phyloP scores from a whole-genome alignment of 2,113 vertebrate species.

The Epinephelus cyanopodus region DNA sequence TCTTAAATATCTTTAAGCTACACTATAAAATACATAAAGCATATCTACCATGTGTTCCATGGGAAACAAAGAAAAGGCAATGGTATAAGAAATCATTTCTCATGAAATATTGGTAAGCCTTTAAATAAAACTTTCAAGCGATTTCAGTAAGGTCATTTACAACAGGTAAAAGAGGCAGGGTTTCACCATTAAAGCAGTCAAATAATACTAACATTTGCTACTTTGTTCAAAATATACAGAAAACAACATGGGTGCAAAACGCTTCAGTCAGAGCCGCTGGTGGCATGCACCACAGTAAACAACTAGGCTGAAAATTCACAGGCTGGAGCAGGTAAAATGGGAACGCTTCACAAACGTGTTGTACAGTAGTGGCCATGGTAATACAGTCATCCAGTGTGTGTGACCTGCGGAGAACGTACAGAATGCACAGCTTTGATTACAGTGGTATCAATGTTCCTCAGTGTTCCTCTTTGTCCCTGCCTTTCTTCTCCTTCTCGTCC shows the following conservation, averaged over 20 bases:
- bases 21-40: slow-evolving; percentile 64
- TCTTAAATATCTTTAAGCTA: slow-evolving; percentile 59
- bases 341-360: slow-evolving; percentile 67
- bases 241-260: slow-evolving; percentile 83
- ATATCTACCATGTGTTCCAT: slow-evolving; percentile 78
- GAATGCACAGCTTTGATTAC: slow-evolving; percentile 47
- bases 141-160: slow-evolving; percentile 68
- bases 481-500: slow-evolving; percentile 96
- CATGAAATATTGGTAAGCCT: slow-evolving; percentile 66
- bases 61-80: slow-evolving; percentile 82
- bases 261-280: slow-evolving; percentile 78
- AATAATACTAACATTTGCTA: slow-evolving; percentile 79
- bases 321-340: slow-evolving; percentile 46
- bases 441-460: slow-evolving; percentile 88
- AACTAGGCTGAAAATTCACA: slow-evolving; percentile 81
- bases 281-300: slow-evolving; percentile 86
- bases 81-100: slow-evolving; percentile 76
- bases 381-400: slow-evolving; percentile 77
- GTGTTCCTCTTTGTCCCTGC: slow-evolving; percentile 95
- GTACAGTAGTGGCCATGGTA: slow-evolving; percentile 81
- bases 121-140: slow-evolving; percentile 62
- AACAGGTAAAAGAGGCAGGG: slow-evolving; percentile 69
- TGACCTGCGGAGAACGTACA: slow-evolving; percentile 2
- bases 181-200: slow-evolving; percentile 71
- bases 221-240: slow-evolving; percentile 89